Conservation (phyloP, 2,888 invertebrate species). For the Orgyia antiqua region DNA sequence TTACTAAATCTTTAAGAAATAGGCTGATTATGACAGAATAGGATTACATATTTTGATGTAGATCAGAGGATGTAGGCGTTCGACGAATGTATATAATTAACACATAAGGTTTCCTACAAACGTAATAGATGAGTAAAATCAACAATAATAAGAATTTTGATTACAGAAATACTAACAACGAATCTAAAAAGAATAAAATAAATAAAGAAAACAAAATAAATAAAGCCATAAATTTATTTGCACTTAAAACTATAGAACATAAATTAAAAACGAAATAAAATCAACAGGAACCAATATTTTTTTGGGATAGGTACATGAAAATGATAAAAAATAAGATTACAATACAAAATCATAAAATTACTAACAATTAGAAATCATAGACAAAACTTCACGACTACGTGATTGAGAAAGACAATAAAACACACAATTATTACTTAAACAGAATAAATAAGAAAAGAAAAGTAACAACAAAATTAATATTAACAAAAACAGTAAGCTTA, state of each 20-base stretch:
- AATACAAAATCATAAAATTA: conserved; percentile 28
- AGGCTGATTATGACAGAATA: too few species aligned
- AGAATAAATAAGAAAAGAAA: conserved; percentile 44
- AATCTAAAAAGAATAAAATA: not conserved
- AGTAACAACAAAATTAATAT: conserved; percentile 70
- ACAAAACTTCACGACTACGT: conserved; percentile 33
- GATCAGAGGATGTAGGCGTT: too few species aligned
- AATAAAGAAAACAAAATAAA: conserved; percentile 41
- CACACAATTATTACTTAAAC: conserved; percentile 51
- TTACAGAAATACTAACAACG: too few species aligned
- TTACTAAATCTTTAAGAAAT: too few species aligned
- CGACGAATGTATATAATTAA: too few species aligned
- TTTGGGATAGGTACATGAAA: conserved; percentile 23
- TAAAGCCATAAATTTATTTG: conserved; percentile 76
- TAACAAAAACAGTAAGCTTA: conserved; percentile 70
- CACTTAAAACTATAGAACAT: conserved; percentile 60
- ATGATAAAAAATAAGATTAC: conserved; percentile 40
- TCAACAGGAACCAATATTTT: conserved; percentile 70
- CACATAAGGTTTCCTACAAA: too few species aligned
- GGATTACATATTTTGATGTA: too few species aligned
- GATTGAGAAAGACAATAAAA: too few species aligned
- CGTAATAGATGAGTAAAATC: too few species aligned
- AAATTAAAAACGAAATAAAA: conserved; percentile 76
- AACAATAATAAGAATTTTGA: not conserved
- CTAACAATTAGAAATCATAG: conserved; percentile 39